These are phyloP conservation scores for Brachionichthys hirsutus DNA, from an alignment of 2,113 vertebrate species.

Conservation along the genomic window DNA sequence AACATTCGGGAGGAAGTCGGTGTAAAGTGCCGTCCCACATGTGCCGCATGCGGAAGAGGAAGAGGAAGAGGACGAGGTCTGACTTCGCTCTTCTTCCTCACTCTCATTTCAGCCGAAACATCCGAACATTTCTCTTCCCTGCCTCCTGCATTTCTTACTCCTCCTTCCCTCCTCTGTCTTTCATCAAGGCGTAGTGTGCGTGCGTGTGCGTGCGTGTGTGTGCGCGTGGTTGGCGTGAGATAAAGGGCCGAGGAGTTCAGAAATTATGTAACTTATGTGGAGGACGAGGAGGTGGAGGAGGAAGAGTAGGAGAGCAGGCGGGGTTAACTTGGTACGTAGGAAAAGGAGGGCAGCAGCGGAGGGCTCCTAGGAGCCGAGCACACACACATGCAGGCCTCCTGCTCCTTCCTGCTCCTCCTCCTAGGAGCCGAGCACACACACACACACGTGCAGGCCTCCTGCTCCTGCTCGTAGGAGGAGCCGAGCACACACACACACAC, in stretches of 20 bases:
- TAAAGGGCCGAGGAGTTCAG: conserved; percentile 74
- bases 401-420: no score
- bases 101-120: conserved; percentile 38
- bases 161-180: conserved; percentile 54
- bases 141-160: conserved; percentile 49
- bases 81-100: conserved; percentile 10
- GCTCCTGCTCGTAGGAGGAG: no score
- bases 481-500: no score
- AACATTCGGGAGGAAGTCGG: no score
- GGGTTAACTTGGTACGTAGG: conserved; percentile 68
- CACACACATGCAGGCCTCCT: conserved; percentile 36
- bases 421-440: no score
- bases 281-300: conserved; percentile 75
- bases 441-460: no score
- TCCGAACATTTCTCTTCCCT: conserved; percentile 47
- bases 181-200: conserved; percentile 65
- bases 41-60: background rate
- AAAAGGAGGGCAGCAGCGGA: conserved; percentile 68
- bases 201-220: no score
- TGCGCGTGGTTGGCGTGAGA: conserved; percentile 69
- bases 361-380: conserved; percentile 53
- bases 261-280: conserved; percentile 75
- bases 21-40: no score
- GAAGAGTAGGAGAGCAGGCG: conserved; percentile 69
- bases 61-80: conserved; percentile 12